Conservation (phyloP, 2,888 invertebrate genomes). For the Dasypolia templi region DNA sequence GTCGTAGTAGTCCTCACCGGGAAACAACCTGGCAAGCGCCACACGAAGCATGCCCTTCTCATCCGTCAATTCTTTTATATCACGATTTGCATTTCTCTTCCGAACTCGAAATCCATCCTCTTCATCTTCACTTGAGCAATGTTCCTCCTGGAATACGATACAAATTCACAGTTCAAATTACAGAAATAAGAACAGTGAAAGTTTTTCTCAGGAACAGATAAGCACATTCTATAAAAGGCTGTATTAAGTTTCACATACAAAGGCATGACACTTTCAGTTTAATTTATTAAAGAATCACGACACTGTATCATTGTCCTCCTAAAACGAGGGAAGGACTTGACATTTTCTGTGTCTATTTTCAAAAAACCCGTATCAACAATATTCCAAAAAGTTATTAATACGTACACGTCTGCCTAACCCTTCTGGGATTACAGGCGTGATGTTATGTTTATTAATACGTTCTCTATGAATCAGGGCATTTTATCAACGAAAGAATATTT, state of each 20-base stretch:
- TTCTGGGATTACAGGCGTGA: no score
- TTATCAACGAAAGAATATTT: neutral
- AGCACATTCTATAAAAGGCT: neutral
- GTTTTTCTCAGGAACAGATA: neutral
- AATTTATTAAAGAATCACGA: neutral
- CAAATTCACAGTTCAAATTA: neutral
- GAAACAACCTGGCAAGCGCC: neutral
- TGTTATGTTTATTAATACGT: no score
- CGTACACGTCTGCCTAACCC: no score
- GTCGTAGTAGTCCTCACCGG: neutral
- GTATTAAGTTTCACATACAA: neutral
- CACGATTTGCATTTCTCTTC: slow-evolving; percentile 4
- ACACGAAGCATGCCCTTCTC: neutral
- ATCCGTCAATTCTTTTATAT: slow-evolving; percentile 17
- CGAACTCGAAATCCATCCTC: neutral
- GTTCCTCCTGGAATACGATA: slow-evolving; percentile 17
- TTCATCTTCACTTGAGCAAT: neutral
- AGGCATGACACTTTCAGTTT: neutral
- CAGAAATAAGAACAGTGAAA: neutral
- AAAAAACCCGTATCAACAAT: neutral
- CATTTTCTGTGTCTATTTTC: neutral
- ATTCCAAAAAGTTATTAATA: no score
- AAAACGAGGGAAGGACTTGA: neutral
- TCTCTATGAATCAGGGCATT: neutral
- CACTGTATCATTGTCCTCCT: neutral